Percentiles rank a stretch among this genome's conserved stretches.
phyloP scores from a whole-genome alignment of 2,113 vertebrate species.

The Melozone crissalis region DNA sequence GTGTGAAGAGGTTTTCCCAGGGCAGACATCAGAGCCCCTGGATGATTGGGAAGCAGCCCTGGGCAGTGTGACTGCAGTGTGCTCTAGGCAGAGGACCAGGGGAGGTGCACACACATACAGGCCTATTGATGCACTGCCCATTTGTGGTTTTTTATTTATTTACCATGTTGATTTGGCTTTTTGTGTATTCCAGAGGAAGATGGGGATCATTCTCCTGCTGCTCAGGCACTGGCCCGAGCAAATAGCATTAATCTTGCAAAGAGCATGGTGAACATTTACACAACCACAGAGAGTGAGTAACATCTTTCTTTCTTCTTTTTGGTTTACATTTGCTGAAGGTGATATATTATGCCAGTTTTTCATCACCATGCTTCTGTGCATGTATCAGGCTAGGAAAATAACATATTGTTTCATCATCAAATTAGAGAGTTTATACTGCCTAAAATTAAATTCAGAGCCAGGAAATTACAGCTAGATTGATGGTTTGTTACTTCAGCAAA shows the following conservation, averaged over 20 bases:
- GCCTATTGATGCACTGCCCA: not conserved
- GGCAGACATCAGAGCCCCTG: not conserved
- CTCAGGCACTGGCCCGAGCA: slow-evolving; percentile 38
- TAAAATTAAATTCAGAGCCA: slow-evolving; percentile 32
- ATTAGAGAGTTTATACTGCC: slow-evolving; percentile 32
- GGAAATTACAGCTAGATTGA: slow-evolving; percentile 23
- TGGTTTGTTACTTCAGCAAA: slow-evolving; percentile 2
- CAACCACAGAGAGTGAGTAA: slow-evolving; percentile 72
- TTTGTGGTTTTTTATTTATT: not conserved
- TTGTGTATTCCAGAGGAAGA: slow-evolving; percentile 61
- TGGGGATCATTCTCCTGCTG: not conserved
- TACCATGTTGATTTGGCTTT: slow-evolving; percentile 10
- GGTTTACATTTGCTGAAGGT: not conserved
- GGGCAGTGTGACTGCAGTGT: not conserved
- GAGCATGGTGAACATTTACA: slow-evolving; percentile 76
- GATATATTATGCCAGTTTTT: not conserved
- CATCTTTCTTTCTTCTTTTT: not conserved
- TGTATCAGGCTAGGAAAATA: not conserved
- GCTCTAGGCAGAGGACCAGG: not conserved
- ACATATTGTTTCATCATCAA: slow-evolving; percentile 26
- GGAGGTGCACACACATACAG: not conserved
- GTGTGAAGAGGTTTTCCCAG: not conserved
- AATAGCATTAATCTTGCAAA: slow-evolving; percentile 60
- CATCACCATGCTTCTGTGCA: not conserved
- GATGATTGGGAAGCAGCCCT: not conserved